phyloP scores from a whole-genome alignment of 2,797 vertebrate species.

The Rhabdophis nuchalis region DNA sequence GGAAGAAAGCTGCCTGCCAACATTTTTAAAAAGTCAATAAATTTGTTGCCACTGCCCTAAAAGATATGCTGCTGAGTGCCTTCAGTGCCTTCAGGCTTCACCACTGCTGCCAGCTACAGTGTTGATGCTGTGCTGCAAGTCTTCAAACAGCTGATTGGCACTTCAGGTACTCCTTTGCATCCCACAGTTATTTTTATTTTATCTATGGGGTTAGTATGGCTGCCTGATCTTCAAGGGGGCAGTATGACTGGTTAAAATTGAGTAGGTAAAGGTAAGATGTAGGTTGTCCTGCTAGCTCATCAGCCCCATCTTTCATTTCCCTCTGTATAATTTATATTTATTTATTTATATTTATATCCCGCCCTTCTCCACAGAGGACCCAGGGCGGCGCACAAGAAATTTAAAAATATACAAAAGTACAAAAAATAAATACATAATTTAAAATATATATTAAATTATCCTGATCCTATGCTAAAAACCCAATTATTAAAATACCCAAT shows the following conservation, averaged over 20 bases:
- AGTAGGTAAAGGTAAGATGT: not conserved
- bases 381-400: too few species aligned
- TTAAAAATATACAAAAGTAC: too few species aligned
- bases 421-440: too few species aligned
- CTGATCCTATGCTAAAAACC: too few species aligned
- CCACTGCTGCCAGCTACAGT: not conserved
- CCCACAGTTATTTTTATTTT: not conserved
- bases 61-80: not conserved
- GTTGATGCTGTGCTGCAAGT: not conserved
- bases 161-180: not conserved
- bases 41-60: not conserved
- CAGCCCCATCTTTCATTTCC: not conserved
- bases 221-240: not conserved
- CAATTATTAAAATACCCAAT: too few species aligned
- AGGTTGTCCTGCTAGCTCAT: not conserved
- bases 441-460: too few species aligned
- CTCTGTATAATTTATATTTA: too few species aligned
- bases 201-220: not conserved
- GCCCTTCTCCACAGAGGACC: too few species aligned
- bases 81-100: not conserved
- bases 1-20: not conserved
- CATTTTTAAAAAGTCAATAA: not conserved
- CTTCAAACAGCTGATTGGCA: not conserved
- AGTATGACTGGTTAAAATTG: not conserved
- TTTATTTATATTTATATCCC: too few species aligned